Evolutionary conservation across 2,888 invertebrate genomes (phyloP), one percentile per base, ranked within the genome.

Genomic region (Xestobium rufovillosum): DNA sequence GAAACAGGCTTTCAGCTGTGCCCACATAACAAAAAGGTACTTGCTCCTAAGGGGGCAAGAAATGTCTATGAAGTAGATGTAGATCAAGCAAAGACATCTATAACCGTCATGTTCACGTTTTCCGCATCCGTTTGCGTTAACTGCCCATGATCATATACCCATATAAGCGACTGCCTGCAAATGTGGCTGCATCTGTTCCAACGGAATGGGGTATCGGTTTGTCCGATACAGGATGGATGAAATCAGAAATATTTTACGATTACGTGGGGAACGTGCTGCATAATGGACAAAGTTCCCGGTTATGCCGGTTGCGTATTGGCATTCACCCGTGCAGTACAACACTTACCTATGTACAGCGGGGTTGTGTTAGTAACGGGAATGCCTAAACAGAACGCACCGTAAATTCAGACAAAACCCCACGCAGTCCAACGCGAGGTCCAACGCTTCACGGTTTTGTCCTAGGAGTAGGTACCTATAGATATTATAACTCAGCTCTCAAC

Each of bases 151-250:
- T 61, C 11, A 49, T 59, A 25, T 62, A 55, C 48, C 56, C 59
- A 0, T 55, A 62, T 42, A 52, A 59, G 47, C 44, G 61, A 36
- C 40, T 61, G 14, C 55, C 59, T 6, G 35, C 37, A 16, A 53
- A 57, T 10, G 58, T 63, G 37, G 47, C 49, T 0, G 42, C 47
- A 15, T 48, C 46, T 15, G 47, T 63, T 36, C 60, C 60, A n/a
- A 38, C 48, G 36, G 48, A 55, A 15, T 65, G 61, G 63, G 59
- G 61, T 2, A 48, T 63, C 10, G 63, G 61, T 1, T 37, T 50
- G 4, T 56, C 55, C 17, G 60, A 63, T 6, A 58, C 50, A 33
- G 65, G 65, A 2, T 65, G 63, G 63, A 66, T 65, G 64, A 62
- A 56, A 14, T 32, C 55, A 1, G 60, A 62, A 25, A 15, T 60